phyloP scores from a whole-genome alignment of 1,140 invertebrate species.

The Trichoplusia ni region DNA sequence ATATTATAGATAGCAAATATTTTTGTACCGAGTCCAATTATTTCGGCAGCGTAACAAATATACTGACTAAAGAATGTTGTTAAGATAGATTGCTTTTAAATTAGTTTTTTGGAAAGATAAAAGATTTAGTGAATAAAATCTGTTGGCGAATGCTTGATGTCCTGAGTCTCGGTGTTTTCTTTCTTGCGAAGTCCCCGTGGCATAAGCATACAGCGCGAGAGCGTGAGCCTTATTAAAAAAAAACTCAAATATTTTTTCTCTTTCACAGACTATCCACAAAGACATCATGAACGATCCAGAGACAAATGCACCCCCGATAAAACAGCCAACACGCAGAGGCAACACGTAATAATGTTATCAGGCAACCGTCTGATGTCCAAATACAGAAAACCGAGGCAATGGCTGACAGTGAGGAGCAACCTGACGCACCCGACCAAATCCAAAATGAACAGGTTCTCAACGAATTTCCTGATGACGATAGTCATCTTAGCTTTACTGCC shows the following conservation, averaged over 20 bases:
- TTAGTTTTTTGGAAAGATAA: too few relatives aligned
- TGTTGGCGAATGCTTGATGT: too few relatives aligned
- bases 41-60: too few relatives aligned
- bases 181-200: too few relatives aligned
- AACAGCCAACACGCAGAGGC: neutral
- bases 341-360: constrained; percentile 16
- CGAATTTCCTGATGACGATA: constrained; percentile 49
- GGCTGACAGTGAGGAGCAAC: constrained; percentile 19
- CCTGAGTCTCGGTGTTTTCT: too few relatives aligned
- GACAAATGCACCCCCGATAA: neutral
- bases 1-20: too few relatives aligned
- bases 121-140: too few relatives aligned
- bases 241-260: neutral
- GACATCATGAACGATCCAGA: constrained; percentile 1
- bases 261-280: constrained; percentile 12
- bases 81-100: too few relatives aligned
- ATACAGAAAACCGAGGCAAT: constrained; percentile 31
- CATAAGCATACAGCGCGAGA: too few relatives aligned
- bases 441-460: constrained; percentile 52
- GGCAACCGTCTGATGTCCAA: constrained; percentile 18
- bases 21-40: too few relatives aligned
- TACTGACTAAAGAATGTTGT: too few relatives aligned
- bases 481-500: constrained; percentile 61
- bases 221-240: too few relatives aligned
- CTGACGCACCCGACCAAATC: constrained; percentile 43